These are phyloP conservation scores for Ridgeia piscesae DNA, from an alignment of 1,140 invertebrate species.

Conservation along the genomic window DNA sequence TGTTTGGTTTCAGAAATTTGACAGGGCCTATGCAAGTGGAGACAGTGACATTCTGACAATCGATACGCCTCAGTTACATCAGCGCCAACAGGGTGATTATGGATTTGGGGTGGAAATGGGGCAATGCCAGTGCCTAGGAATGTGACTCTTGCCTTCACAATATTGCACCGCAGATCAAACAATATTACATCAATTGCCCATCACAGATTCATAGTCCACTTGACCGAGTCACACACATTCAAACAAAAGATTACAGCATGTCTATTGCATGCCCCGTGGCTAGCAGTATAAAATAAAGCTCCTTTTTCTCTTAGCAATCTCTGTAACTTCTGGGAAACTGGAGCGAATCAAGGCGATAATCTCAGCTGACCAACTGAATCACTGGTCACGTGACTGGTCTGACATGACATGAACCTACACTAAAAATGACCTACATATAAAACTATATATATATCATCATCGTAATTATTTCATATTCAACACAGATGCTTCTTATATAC, in stretches of 20 bases:
- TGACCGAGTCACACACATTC: background rate
- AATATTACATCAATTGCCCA: background rate
- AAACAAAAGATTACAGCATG: background rate
- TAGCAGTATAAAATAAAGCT: background rate
- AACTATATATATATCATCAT: constrained; percentile 1
- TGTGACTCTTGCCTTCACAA: background rate
- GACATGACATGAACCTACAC: background rate
- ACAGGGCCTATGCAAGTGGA: background rate
- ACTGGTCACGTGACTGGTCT: background rate
- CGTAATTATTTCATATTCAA: background rate
- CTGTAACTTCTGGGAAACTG: background rate
- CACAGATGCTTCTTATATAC: background rate
- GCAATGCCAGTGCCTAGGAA: background rate
- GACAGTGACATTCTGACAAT: background rate
- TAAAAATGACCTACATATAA: constrained; percentile 6
- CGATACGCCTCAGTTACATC: background rate
- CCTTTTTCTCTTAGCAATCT: background rate
- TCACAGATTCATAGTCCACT: background rate
- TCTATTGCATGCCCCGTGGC: background rate
- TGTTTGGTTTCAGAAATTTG: background rate
- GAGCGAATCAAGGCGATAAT: background rate
- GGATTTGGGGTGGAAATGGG: background rate
- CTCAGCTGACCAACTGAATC: background rate
- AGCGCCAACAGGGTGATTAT: background rate
- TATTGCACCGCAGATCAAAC: background rate